Evolutionary conservation across 2,113 vertebrate species (phyloP), one percentile per base, ranked within the genome.

Genomic region (Archocentrus centrarchus): DNA sequence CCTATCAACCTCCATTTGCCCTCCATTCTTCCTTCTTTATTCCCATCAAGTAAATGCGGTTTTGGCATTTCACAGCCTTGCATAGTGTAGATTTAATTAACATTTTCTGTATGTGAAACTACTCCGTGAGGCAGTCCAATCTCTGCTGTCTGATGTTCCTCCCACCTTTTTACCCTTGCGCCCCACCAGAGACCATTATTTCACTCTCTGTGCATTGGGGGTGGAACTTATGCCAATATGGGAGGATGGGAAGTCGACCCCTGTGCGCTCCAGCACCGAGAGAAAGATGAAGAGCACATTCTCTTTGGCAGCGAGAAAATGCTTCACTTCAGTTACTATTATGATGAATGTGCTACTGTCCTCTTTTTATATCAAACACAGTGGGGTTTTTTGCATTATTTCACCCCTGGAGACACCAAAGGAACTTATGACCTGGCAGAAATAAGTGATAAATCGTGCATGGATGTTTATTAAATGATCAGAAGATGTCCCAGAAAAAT

Each of bases 201-300:
- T 70, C 17, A 32, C 80, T 80, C 75, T 59, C 57, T 73, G 73
- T 70, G 78, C 62, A 84, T 63, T 60, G 73, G 58, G 83, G 87
- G 76, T 68, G 62, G 78, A 47, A 59, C 58, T 47, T 53, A n/a
- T 0, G 17, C 66, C 27, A 53, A 22, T 80, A 30, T 53, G 61
- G 24, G 57, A 76, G 78, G 58, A 75, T 75, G 80, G 78, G n/a
- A 47, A 77, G 68, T 68, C 62, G 78, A 85, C 81, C 84, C 57
- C 59, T 47, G 60, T 87, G 66, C 7, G n/a, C 81, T 57, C 61
- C 82, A 47, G 68, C 75, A 37, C 87, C 5, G 80, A 80, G 64
- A 91, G 88, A 95, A 83, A 66, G 90, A 95, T 95, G 94, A 95
- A 86, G 86, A 81, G 77, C 86, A 90, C 75, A 95, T 94, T 95